Percentiles rank a stretch among this genome's conserved stretches.
phyloP scores from a whole-genome alignment of 2,797 vertebrate species.

The Xiphophorus birchmanni region DNA sequence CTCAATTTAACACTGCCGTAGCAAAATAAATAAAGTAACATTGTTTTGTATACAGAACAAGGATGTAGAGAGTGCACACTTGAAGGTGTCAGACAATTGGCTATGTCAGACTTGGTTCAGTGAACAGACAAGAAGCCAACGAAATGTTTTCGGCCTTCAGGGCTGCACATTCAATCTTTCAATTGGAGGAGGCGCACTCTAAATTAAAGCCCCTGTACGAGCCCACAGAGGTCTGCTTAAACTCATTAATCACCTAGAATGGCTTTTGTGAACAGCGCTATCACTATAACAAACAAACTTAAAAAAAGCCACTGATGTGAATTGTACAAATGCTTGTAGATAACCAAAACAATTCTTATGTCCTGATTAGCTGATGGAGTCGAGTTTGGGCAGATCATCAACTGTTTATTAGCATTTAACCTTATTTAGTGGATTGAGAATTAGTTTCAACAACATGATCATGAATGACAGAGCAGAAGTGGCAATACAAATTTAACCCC shows the following conservation, averaged over 20 bases:
- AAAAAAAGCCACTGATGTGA: slow-evolving; percentile 7
- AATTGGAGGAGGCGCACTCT: slow-evolving; percentile 49
- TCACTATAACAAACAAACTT: slow-evolving; percentile 14
- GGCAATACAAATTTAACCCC: too few relatives aligned
- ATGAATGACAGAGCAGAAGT: neutral
- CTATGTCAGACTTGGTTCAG: slow-evolving; percentile 34
- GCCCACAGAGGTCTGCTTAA: slow-evolving; percentile 29
- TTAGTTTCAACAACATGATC: neutral
- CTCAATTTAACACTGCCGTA: slow-evolving; percentile 54
- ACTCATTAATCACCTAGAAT: slow-evolving; percentile 50
- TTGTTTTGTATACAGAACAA: slow-evolving; percentile 14
- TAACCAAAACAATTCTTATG: slow-evolving; percentile 3
- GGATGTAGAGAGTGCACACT: slow-evolving; percentile 7
- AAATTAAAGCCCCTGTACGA: slow-evolving; percentile 49
- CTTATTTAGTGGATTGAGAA: neutral
- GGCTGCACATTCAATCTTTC: slow-evolving; percentile 43
- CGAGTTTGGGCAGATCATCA: neutral
- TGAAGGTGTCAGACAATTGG: slow-evolving; percentile 45
- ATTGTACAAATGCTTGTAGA: slow-evolving; percentile 12
- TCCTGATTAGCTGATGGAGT: slow-evolving; percentile 3
- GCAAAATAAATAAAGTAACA: slow-evolving; percentile 84
- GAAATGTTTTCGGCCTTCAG: slow-evolving; percentile 45
- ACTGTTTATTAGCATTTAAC: neutral
- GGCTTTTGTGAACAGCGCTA: slow-evolving; percentile 35
- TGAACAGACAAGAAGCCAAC: slow-evolving; percentile 50